Evolutionary conservation across 2,113 vertebrate species (phyloP), one percentile per base, ranked within the genome.

Genomic region (Phyllostomus hastatus): DNA sequence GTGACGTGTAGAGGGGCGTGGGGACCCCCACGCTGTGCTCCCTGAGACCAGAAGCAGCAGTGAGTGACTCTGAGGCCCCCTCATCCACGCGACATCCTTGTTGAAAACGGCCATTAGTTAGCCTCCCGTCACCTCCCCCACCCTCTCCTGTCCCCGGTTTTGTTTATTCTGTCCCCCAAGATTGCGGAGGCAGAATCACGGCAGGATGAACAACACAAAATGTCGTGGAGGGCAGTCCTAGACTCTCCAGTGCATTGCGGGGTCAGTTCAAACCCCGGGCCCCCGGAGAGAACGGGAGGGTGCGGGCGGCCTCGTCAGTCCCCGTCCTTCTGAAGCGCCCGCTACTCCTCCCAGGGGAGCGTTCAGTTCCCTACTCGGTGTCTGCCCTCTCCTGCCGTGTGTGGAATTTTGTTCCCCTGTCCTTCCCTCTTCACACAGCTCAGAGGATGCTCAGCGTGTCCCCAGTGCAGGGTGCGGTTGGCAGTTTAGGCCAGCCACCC

Each of bases 391-490:
- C 22, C 61, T n/a, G 41, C 64, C 16, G 26, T 2, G 46, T 11
- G 72, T 10, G 48, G 26, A 9, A 46, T 41, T 57, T 24, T 64
- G 43, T 88, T 54, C 19, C 46, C 50, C 12, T 54, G 52, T 22
- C 54, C 75, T 67, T 73, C 57, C 17, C 4, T 66, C 35, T 69
- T 43, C 14, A 19, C 4, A 2, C 1, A n/a, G 22, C 59, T 35
- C 57, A 41, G 67, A 70, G 19, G 69, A 48, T 4, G 19, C 38
- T 33, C 7, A 4, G 6, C 17, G 22, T 10, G 41, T 22, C 7
- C 1, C 1, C 5, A 35, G 19, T 50, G 22, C 20, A 50, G 17
- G 10, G 1, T 24, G 52, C 1, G 4, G 22, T 5, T 20, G 38
- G 19, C 66, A 17, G 16, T 57, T 10, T 11, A 61, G 26, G 28